A percentile compares a stretch with the other conserved stretches of the same genome.
Evolutionary conservation across 35 echinoderm and acorn worm genomes (phyloP).

Genomic region (Heliocidaris tuberculata): DNA sequence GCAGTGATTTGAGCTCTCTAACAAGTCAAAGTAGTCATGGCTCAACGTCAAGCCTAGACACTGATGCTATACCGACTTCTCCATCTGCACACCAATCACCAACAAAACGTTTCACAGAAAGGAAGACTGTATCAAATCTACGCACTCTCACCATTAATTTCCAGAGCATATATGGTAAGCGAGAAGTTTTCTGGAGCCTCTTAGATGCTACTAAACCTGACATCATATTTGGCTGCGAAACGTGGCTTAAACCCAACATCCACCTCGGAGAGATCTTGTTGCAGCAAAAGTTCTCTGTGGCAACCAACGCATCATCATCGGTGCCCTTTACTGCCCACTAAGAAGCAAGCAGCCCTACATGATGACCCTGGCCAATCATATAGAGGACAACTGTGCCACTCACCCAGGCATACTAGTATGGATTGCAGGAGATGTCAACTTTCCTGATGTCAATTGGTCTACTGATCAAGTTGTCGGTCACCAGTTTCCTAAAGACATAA

Average conservation of each 20-base stretch:
- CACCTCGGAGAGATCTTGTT: slow-evolving; percentile 41
- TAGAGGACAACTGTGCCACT: not conserved
- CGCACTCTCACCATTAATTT: slow-evolving; percentile 37
- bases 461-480: not conserved
- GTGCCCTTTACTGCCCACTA: slow-evolving; percentile 10
- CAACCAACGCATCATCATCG: no score
- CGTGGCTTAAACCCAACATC: slow-evolving; percentile 48
- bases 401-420: slow-evolving; percentile 41
- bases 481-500: no score
- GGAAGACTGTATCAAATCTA: not conserved
- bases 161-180: slow-evolving; percentile 42
- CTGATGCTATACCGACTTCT: not conserved
- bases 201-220: slow-evolving; percentile 31
- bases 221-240: slow-evolving; percentile 54
- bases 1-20: not conserved
- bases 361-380: not conserved
- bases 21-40: not conserved
- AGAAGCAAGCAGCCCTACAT: not conserved
- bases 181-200: slow-evolving; percentile 52
- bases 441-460: slow-evolving; percentile 48
- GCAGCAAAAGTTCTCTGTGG: no score
- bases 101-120: not conserved
- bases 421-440: slow-evolving; percentile 49
- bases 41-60: no score
- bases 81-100: not conserved